A percentile compares a stretch with the other conserved stretches of the same genome.
Conservation (phyloP, 2,797 vertebrate species). For the Amphiprion clarkii region DNA sequence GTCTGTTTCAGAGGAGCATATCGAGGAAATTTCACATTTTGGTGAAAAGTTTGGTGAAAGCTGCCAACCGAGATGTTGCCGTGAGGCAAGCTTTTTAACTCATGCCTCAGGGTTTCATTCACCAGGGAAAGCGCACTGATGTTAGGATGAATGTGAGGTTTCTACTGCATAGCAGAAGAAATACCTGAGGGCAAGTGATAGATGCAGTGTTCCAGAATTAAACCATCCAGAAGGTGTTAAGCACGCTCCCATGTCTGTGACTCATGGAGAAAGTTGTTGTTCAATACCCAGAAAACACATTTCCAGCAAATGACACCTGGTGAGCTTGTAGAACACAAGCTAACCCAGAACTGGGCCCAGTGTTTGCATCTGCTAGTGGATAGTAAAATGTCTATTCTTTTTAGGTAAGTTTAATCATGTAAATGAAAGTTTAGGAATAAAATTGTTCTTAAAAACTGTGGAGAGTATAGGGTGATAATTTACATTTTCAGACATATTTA, state of each 20-base stretch:
- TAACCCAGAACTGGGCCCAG: not conserved
- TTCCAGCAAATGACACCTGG: not conserved
- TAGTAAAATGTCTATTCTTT: not conserved
- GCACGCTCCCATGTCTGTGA: not conserved
- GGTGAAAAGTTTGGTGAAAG: not conserved
- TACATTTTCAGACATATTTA: not conserved
- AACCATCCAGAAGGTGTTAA: constrained; percentile 1
- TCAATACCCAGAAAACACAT: not conserved
- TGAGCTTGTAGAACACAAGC: not conserved
- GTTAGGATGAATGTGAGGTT: not conserved
- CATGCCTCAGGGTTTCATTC: constrained; percentile 3
- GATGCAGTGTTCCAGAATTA: constrained; percentile 14
- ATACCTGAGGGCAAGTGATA: constrained; percentile 13
- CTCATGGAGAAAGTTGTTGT: not conserved
- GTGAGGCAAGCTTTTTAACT: not conserved
- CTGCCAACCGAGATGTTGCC: constrained; percentile 5
- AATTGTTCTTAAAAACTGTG: not conserved
- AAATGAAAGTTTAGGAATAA: not conserved
- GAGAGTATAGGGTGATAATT: too few relatives aligned
- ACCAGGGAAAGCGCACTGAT: constrained; percentile 7
- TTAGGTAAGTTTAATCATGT: not conserved
- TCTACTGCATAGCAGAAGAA: constrained; percentile 11
- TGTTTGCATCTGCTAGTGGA: not conserved
- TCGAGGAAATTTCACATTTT: not conserved
- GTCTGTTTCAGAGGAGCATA: not conserved